Percentiles rank a stretch among this genome's conserved stretches.
phyloP scores from a whole-genome alignment of 2,888 invertebrate species.

The Stegana nigrithorax region DNA sequence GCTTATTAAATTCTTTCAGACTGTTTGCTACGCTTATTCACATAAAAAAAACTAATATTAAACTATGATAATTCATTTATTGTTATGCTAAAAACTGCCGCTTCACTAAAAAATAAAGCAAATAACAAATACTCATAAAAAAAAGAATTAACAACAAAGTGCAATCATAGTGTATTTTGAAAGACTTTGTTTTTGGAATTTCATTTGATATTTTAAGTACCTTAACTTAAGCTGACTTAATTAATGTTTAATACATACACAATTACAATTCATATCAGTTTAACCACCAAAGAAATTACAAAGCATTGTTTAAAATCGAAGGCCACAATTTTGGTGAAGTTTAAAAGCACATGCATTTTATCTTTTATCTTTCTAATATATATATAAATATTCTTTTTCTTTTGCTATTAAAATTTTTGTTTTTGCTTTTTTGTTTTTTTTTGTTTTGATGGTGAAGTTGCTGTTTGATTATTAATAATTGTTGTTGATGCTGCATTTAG shows the following conservation, averaged over 20 bases:
- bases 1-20: no score
- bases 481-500: background rate
- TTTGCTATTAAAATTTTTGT: background rate
- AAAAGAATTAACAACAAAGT: background rate
- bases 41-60: no score
- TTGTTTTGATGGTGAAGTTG: background rate
- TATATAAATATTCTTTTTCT: background rate
- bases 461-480: background rate
- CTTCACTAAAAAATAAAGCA: no score
- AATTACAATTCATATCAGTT: background rate
- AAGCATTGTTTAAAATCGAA: background rate
- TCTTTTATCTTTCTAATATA: no score
- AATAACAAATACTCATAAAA: no score
- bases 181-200: background rate
- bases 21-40: no score
- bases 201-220: background rate
- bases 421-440: background rate
- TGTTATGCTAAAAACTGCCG: no score
- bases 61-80: no score
- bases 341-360: slow-evolving; percentile 12
- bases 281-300: background rate
- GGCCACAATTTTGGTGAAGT: slow-evolving; percentile 16
- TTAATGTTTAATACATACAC: background rate
- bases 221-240: background rate
- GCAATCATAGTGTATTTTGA: background rate